A percentile compares a stretch with the other conserved stretches of the same genome.
phyloP scores from a whole-genome alignment of 2,113 vertebrate genomes.

The Colistium nudipinnis region DNA sequence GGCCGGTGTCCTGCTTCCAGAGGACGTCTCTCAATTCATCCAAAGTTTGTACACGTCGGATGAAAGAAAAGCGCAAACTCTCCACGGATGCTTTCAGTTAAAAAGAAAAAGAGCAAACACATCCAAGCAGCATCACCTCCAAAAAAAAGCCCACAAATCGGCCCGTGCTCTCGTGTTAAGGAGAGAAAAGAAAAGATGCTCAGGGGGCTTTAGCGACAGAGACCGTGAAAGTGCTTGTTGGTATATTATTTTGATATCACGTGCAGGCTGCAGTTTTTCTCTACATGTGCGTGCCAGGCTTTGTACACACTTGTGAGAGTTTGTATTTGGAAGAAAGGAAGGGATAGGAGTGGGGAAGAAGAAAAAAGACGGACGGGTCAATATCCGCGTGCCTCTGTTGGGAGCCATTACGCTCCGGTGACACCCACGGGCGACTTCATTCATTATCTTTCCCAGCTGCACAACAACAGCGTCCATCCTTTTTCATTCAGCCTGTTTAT shows the following conservation, averaged over 20 bases:
- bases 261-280: slow-evolving; percentile 11
- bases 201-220: slow-evolving; percentile 5
- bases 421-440: slow-evolving; percentile 79
- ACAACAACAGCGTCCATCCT: slow-evolving; percentile 71
- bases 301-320: slow-evolving; percentile 48
- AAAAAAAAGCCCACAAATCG: background rate
- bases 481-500: slow-evolving; percentile 65
- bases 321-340: slow-evolving; percentile 44
- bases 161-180: background rate
- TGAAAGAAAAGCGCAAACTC: slow-evolving; percentile 27
- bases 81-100: slow-evolving; percentile 40
- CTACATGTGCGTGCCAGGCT: slow-evolving; percentile 16
- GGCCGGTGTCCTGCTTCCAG: slow-evolving; percentile 4
- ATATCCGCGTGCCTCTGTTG: slow-evolving; percentile 73
- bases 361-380: slow-evolving; percentile 75
- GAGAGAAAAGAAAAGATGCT: slow-evolving; percentile 20
- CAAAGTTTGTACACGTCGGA: slow-evolving; percentile 28
- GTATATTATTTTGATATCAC: slow-evolving; percentile 6
- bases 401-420: slow-evolving; percentile 76
- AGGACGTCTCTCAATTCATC: slow-evolving; percentile 15
- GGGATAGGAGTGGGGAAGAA: background rate
- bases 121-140: slow-evolving; percentile 1
- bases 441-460: slow-evolving; percentile 78
- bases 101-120: slow-evolving; percentile 29
- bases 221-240: slow-evolving; percentile 24